Conservation (phyloP, 2,797 vertebrate genomes). For the Coracias cyanogaster region DNA sequence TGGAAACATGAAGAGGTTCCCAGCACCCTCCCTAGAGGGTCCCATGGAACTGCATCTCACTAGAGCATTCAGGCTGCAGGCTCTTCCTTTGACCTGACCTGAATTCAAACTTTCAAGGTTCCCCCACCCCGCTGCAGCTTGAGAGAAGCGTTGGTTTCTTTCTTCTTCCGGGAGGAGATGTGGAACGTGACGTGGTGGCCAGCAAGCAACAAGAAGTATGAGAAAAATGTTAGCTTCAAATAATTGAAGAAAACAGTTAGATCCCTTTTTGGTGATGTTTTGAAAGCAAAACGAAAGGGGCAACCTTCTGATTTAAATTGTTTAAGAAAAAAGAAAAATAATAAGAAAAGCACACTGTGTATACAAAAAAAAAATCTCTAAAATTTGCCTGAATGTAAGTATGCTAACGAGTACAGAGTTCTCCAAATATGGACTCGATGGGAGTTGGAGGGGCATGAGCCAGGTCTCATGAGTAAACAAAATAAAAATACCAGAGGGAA, state of each 20-base stretch:
- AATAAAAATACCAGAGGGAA: conserved; percentile 72
- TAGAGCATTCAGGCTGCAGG: neutral
- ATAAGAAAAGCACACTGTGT: neutral
- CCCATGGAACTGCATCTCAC: fast-evolving
- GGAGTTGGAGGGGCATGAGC: conserved; percentile 46
- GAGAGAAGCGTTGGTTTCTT: neutral
- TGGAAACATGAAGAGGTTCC: neutral
- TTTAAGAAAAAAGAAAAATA: conserved; percentile 58
- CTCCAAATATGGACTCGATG: conserved; percentile 77
- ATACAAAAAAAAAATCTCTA: neutral
- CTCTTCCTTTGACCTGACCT: neutral
- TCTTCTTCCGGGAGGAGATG: neutral
- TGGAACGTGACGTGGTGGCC: neutral
- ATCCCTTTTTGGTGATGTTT: conserved; percentile 68
- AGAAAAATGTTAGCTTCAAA: conserved; percentile 21
- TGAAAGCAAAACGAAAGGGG: neutral
- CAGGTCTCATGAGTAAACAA: conserved; percentile 76
- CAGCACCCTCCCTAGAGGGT: neutral
- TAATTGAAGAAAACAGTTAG: conserved; percentile 32
- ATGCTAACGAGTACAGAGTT: conserved; percentile 65
- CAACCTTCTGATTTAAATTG: conserved; percentile 60
- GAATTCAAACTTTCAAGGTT: neutral
- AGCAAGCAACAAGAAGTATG: neutral
- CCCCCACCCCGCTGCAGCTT: neutral
- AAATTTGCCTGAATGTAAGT: conserved; percentile 66